Evolutionary conservation across 2,888 invertebrate genomes (phyloP).

Genomic region (Conomelus anceps): DNA sequence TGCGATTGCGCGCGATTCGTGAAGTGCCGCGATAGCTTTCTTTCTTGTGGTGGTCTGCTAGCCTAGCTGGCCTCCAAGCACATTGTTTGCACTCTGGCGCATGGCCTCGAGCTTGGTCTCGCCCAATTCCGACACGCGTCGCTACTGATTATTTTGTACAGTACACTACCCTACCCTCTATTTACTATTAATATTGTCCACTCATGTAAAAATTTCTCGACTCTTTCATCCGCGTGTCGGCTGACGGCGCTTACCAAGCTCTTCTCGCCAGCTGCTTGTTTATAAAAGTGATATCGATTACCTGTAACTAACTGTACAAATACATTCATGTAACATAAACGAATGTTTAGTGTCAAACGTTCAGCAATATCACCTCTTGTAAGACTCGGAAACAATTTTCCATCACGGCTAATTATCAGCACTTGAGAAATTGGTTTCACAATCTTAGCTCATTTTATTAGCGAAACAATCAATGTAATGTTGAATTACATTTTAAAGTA

Average conservation of each 20-base stretch:
- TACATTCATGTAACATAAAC: neutral
- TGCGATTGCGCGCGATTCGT: neutral
- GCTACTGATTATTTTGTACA: too few species aligned
- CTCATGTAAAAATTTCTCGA: too few species aligned
- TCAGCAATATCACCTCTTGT: neutral
- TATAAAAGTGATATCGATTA: neutral
- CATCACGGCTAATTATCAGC: neutral
- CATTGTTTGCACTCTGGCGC: constrained; percentile 72
- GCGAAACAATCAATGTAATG: too few species aligned
- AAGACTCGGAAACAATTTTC: neutral
- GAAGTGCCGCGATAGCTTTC: neutral
- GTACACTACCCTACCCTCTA: too few species aligned
- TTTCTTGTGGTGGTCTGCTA: constrained; percentile 29
- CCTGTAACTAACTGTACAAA: neutral
- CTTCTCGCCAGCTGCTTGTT: neutral
- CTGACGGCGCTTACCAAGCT: too few species aligned
- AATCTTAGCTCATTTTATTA: neutral
- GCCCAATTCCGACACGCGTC: too few species aligned
- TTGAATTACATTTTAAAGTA: neutral
- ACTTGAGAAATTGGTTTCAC: neutral
- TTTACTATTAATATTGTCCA: too few species aligned
- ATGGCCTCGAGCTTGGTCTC: constrained; percentile 20
- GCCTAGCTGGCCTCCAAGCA: constrained; percentile 70
- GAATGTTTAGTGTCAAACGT: neutral
- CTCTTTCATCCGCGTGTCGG: too few species aligned